These are phyloP conservation scores for Chrysemys picta DNA, from an alignment of 2,113 vertebrate genomes.

Conservation along the genomic window DNA sequence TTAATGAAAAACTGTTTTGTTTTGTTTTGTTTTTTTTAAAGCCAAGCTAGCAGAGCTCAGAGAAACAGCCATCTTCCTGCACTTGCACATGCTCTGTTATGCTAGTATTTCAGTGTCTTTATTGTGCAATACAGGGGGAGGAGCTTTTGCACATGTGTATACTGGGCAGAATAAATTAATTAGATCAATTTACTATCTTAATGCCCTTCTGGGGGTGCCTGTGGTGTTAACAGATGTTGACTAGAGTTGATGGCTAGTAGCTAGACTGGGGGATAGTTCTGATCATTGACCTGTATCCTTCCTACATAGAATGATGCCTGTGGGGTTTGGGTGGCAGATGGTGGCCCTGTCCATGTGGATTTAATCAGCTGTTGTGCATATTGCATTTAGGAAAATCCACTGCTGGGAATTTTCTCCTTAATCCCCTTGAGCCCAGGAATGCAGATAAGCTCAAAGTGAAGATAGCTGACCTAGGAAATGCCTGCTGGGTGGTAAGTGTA, in stretches of 20 bases:
- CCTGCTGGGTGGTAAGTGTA: slow-evolving; percentile 97
- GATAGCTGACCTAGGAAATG: slow-evolving; percentile 98
- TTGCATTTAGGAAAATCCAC: slow-evolving; percentile 84
- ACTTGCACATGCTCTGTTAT: not conserved
- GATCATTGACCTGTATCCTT: not conserved
- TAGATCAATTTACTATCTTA: not conserved
- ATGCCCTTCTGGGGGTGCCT: not conserved
- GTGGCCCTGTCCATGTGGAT: not conserved
- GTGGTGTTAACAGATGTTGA: not conserved
- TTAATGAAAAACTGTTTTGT: not conserved
- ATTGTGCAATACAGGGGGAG: not conserved
- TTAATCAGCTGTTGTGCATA: slow-evolving; percentile 58
- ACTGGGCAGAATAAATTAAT: not conserved
- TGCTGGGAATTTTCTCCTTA: slow-evolving; percentile 89
- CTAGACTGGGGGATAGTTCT: not conserved
- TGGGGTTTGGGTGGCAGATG: slow-evolving; percentile 41
- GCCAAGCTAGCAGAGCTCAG: not conserved
- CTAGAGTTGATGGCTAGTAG: not conserved
- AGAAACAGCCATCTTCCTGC: not conserved
- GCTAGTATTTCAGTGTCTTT: not conserved
- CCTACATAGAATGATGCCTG: not conserved
- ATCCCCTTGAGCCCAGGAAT: slow-evolving; percentile 94
- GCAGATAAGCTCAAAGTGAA: slow-evolving; percentile 96
- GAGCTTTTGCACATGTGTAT: not conserved
- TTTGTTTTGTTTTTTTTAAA: not conserved